phyloP scores from a whole-genome alignment of 2,888 invertebrate genomes.

The Agrotis exclamationis region DNA sequence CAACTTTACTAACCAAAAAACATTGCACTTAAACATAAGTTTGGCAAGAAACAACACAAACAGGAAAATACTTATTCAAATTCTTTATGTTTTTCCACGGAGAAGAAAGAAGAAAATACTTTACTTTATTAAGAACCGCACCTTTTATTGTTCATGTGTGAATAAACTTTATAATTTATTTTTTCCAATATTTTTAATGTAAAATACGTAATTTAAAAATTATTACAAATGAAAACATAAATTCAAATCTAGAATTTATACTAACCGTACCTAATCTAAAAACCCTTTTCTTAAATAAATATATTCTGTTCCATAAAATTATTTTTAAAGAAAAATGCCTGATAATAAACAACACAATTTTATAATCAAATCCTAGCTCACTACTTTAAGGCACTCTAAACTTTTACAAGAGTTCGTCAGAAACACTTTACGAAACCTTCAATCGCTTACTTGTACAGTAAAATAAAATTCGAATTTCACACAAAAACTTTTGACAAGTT shows the following conservation, averaged over 20 bases:
- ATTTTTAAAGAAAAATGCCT: no score
- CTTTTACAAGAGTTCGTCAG: constrained; percentile 18
- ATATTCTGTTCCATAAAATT: no score
- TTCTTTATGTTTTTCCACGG: constrained; percentile 12
- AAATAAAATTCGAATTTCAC: constrained; percentile 68
- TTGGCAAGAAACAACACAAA: constrained; percentile 45
- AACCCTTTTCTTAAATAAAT: no score
- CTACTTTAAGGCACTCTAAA: constrained; percentile 7
- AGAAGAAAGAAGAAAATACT: constrained; percentile 11
- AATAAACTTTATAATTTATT: constrained; percentile 7
- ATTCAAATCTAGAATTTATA: neutral
- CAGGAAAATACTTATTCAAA: constrained; percentile 56
- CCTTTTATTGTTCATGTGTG: constrained; percentile 5
- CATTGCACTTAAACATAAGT: constrained; percentile 20
- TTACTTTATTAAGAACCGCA: constrained; percentile 21
- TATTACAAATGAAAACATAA: neutral
- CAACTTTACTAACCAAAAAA: constrained; percentile 17
- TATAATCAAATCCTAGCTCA: neutral
- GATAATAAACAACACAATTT: neutral
- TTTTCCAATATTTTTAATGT: neutral
- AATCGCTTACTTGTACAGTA: constrained; percentile 54
- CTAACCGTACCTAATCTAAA: no score
- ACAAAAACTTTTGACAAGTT: constrained; percentile 81
- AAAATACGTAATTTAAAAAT: neutral
- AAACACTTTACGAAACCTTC: constrained; percentile 19